Percentiles rank a stretch among this genome's conserved stretches.
phyloP scores from a whole-genome alignment of 2,797 vertebrate species.

The Amblyopsis hoosieri region DNA sequence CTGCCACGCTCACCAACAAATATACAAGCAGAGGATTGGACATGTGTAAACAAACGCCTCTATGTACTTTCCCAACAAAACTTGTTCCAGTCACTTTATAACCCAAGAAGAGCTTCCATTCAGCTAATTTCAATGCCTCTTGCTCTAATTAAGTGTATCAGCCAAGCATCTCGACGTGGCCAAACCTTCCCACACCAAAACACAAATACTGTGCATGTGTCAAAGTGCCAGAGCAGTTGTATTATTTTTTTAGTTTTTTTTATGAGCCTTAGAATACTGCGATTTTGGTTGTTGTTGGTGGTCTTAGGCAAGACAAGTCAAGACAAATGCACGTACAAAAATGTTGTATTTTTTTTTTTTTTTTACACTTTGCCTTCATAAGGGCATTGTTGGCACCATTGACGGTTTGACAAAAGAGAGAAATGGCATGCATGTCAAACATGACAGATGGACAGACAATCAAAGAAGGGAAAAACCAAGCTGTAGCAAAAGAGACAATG shows the following conservation, averaged over 20 bases:
- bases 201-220: constrained; percentile 36
- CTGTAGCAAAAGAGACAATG: constrained; percentile 36
- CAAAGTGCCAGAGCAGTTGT: constrained; percentile 6
- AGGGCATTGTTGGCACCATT: constrained; percentile 37
- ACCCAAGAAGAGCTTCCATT: constrained; percentile 41
- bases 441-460: constrained; percentile 32
- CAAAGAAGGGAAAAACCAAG: constrained; percentile 20
- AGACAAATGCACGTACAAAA: neutral
- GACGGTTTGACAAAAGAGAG: constrained; percentile 2
- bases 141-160: constrained; percentile 35
- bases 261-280: neutral
- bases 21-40: constrained; percentile 53
- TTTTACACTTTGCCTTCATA: constrained; percentile 40
- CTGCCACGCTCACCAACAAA: constrained; percentile 45
- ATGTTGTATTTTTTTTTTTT: constrained; percentile 1
- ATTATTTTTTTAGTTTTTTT: too few relatives aligned
- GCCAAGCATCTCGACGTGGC: constrained; percentile 30
- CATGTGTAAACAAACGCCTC: constrained; percentile 56
- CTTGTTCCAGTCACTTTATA: constrained; percentile 43
- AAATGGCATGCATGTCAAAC: constrained; percentile 37
- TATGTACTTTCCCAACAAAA: constrained; percentile 41
- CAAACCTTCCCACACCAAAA: constrained; percentile 16
- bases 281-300: neutral
- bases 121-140: constrained; percentile 36
- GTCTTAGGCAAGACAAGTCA: constrained; percentile 40